Percentiles rank a stretch among this genome's conserved stretches.
Conservation (phyloP, 2,113 vertebrate genomes). For the Sitta europaea region DNA sequence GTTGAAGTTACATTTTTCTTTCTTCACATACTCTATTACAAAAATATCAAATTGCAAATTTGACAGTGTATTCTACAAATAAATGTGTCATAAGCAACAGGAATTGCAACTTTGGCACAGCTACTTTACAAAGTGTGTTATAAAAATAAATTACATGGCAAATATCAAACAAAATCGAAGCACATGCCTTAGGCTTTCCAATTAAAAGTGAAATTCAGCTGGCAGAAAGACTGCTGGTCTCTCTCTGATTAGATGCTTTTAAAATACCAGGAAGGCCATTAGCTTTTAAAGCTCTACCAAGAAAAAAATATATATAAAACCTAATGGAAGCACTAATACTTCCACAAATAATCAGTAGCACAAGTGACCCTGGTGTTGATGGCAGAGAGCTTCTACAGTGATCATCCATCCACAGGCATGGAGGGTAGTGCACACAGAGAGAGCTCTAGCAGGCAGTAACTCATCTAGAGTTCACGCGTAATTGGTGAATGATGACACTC, state of each 20-base stretch:
- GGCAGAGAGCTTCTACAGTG: slow-evolving; percentile 31
- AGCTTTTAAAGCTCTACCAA: slow-evolving; percentile 41
- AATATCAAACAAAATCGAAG: slow-evolving; percentile 47
- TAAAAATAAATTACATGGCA: slow-evolving; percentile 77
- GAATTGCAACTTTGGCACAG: slow-evolving; percentile 46
- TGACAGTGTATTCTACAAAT: slow-evolving; percentile 62
- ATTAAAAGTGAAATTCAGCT: slow-evolving; percentile 54
- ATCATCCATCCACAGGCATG: slow-evolving; percentile 54
- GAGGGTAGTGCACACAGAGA: slow-evolving; percentile 45
- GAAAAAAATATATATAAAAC: not conserved
- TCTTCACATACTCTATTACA: slow-evolving; percentile 41
- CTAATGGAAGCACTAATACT: slow-evolving; percentile 61
- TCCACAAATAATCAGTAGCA: slow-evolving; percentile 74
- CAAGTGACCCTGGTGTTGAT: slow-evolving; percentile 51
- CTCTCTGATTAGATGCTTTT: slow-evolving; percentile 17
- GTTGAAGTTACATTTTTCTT: slow-evolving; percentile 12
- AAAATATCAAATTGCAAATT: slow-evolving; percentile 38
- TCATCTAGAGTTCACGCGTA: slow-evolving; percentile 83
- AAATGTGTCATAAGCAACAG: slow-evolving; percentile 33
- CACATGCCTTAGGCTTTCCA: slow-evolving; percentile 51
- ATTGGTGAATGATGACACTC: slow-evolving; percentile 84
- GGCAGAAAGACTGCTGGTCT: slow-evolving; percentile 33
- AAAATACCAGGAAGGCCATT: slow-evolving; percentile 31
- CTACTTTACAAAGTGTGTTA: slow-evolving; percentile 69
- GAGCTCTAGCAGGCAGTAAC: not conserved